A percentile compares a stretch with the other conserved stretches of the same genome.
Conservation (phyloP, 1,140 invertebrate species). For the Phenacoccus solenopsis region DNA sequence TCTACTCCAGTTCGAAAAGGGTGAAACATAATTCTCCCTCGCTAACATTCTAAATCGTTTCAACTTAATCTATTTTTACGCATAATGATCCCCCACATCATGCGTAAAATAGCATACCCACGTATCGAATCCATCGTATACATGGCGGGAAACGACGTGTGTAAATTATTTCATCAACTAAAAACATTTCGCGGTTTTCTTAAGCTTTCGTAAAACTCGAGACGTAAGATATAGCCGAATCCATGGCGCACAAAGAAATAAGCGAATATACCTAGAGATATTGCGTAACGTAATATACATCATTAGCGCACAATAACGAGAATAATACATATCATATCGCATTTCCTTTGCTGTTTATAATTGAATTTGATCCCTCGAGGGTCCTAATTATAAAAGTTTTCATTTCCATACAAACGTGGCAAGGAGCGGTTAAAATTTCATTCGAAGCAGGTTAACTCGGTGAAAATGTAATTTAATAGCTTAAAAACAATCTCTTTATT, state of each 20-base stretch:
- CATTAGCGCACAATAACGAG: neutral
- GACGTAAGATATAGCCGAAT: no score
- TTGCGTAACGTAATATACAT: constrained; percentile 2
- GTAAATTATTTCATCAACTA: no score
- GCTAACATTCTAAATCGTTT: no score
- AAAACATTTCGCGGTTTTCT: no score
- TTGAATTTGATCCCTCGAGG: constrained; percentile 1
- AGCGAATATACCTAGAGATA: neutral
- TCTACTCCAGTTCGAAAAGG: no score
- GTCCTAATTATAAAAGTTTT: constrained; percentile 3
- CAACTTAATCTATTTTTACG: no score
- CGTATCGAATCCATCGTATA: no score
- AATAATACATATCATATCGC: neutral
- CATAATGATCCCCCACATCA: no score
- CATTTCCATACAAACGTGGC: neutral
- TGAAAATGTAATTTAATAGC: neutral
- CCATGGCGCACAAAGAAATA: neutral
- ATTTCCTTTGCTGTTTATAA: constrained; percentile 3
- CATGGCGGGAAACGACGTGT: no score
- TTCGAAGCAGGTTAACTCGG: neutral
- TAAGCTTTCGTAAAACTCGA: no score
- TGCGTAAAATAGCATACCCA: no score
- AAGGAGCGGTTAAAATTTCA: neutral
- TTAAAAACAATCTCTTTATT: neutral
- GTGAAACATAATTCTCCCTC: no score